phyloP scores from a whole-genome alignment of 2,797 vertebrate genomes.

The Phaenicophaeus curvirostris region DNA sequence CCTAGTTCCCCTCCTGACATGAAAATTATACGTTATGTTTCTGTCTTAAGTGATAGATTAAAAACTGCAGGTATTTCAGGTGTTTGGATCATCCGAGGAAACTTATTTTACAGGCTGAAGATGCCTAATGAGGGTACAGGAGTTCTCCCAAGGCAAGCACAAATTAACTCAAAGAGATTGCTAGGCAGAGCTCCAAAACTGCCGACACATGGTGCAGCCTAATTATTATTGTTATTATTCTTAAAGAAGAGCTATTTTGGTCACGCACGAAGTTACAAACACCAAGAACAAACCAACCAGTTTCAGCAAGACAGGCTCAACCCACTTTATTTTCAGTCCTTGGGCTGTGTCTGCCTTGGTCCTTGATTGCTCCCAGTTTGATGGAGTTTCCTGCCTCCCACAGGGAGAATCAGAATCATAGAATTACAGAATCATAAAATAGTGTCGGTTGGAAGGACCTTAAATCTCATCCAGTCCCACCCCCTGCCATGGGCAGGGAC shows the following conservation, averaged over 20 bases:
- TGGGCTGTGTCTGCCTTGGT: background rate
- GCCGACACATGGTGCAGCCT: constrained; percentile 16
- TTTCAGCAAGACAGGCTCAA: background rate
- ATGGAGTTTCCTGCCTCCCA: fast-evolving
- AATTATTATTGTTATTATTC: constrained; percentile 35
- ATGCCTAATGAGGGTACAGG: constrained; percentile 50
- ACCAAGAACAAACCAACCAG: background rate
- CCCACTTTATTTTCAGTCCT: background rate
- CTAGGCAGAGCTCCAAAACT: constrained; percentile 42
- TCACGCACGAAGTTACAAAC: background rate
- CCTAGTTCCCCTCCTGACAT: background rate
- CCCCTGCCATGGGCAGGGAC: too few relatives aligned
- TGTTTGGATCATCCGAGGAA: constrained; percentile 32
- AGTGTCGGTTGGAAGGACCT: too few relatives aligned
- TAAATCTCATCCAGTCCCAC: too few relatives aligned
- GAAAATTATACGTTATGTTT: constrained; percentile 32
- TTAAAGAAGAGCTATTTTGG: constrained; percentile 49
- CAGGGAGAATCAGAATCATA: too few relatives aligned
- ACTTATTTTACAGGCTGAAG: constrained; percentile 14
- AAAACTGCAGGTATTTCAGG: constrained; percentile 51
- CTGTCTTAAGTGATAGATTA: constrained; percentile 44
- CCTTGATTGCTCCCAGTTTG: fast-evolving
- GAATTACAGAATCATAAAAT: too few relatives aligned
- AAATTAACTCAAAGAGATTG: constrained; percentile 45
- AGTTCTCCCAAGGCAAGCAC: constrained; percentile 51